Base-by-base conservation (phyloP, 2,888 invertebrate species). In the Candidula unifasciata region DNA sequence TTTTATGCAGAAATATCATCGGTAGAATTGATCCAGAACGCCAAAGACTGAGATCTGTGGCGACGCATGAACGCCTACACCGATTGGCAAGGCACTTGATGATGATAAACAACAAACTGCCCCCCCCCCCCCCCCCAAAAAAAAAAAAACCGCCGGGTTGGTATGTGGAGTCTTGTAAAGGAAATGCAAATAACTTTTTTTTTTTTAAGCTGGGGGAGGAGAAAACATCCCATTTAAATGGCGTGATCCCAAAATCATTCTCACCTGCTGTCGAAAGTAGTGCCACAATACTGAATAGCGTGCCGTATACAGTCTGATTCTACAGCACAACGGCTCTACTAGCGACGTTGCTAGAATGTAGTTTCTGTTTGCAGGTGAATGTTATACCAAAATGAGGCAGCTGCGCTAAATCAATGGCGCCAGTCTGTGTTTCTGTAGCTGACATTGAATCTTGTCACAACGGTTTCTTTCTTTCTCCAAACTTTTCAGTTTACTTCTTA, bases 361-460 rank as follows among this genome's bases (percentile, higher is more conserved):
- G 21, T 30, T n/a, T 24, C 44, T 82, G 60, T 73, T 82, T 82
- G 60, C 60, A n/a, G 74, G 74, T 64, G 74, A 35, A 52, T 82
- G 16, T 64, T 82, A 13, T 27, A 10, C n/a, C 60, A 64, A 27
- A 74, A 74, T 44, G 64, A 81, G 81, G 57, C 73, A 37, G 64
- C n/a, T 44, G 74, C 44, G 74, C 82, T 74, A 74, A 74, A 10
- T 64, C 64, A 66, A 2, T 76, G 82, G 82, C 82, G 82, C 76
- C 82, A 82, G 44, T 54, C 24, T 18, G 74, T 64, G 82, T 74
- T 82, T 82, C 82, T 27, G 52, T 54, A 74, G 82, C 64, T n/a
- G 60, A 74, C 74, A 82, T 82, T 74, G 82, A 82, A 82, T 60
- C 74, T 73, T 82, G 74, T 57, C 74, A 74, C 35, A 2, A 10